Evolutionary conservation across 2,113 vertebrate genomes (phyloP).

Genomic region (Chaetodon trifascialis): DNA sequence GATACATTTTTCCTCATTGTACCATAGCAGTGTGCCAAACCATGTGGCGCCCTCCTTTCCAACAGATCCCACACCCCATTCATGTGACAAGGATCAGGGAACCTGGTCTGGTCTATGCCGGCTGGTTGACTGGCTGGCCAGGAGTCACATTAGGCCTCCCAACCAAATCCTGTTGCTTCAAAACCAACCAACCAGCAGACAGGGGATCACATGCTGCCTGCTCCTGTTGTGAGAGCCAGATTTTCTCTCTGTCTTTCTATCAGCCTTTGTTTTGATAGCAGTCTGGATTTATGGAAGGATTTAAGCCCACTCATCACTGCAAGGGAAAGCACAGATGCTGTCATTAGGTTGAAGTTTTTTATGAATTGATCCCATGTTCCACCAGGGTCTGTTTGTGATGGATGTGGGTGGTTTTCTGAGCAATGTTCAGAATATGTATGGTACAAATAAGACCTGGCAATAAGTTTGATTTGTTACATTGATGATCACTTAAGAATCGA

Average conservation of each 20-base stretch:
- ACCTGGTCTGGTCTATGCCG: slow-evolving; percentile 49
- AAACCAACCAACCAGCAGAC: slow-evolving; percentile 78
- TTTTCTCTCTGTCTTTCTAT: slow-evolving; percentile 56
- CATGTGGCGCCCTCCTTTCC: slow-evolving; percentile 27
- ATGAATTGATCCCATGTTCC: slow-evolving; percentile 34
- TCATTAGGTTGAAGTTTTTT: slow-evolving; percentile 61
- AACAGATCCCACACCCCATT: slow-evolving; percentile 41
- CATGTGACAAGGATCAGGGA: slow-evolving; percentile 79
- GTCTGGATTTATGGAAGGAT: slow-evolving; percentile 77
- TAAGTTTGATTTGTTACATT: neutral
- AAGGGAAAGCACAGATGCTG: slow-evolving; percentile 70
- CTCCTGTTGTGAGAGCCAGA: slow-evolving; percentile 73
- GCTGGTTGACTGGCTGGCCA: slow-evolving; percentile 56
- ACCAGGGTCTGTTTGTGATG: slow-evolving; percentile 30
- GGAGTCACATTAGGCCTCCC: slow-evolving; percentile 71
- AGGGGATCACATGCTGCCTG: slow-evolving; percentile 77
- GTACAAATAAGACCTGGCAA: slow-evolving; percentile 5
- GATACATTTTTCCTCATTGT: slow-evolving; percentile 48
- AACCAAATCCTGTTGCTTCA: slow-evolving; percentile 81
- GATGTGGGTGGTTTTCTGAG: slow-evolving; percentile 36
- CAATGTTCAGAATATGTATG: slow-evolving; percentile 1
- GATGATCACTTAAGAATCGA: neutral
- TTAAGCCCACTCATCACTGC: slow-evolving; percentile 66
- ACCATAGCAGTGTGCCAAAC: slow-evolving; percentile 28
- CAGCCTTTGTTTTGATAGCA: slow-evolving; percentile 78